Percentiles rank a stretch among this genome's conserved stretches.
These are phyloP conservation scores for Saimiri boliviensis DNA, from an alignment of 2,113 vertebrate species.

Conservation along the genomic window DNA sequence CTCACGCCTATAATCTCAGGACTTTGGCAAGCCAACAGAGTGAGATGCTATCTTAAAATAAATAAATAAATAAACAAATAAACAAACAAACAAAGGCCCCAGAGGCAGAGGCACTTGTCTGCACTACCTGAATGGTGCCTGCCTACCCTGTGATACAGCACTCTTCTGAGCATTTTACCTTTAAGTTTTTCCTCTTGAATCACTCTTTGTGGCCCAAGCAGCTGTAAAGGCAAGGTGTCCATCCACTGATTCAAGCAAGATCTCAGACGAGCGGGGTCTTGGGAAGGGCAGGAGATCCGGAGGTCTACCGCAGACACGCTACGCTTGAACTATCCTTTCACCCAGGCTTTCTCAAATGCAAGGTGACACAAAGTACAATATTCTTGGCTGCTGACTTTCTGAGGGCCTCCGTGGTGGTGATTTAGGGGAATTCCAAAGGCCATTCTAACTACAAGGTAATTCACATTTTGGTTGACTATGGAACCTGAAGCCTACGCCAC, in stretches of 20 bases:
- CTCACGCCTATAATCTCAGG: too few relatives aligned
- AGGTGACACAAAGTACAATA: neutral
- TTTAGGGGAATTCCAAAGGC: neutral
- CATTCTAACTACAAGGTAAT: neutral
- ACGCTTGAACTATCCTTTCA: neutral
- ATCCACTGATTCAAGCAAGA: neutral
- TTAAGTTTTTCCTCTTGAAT: neutral
- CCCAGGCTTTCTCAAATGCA: neutral
- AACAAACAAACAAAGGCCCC: neutral
- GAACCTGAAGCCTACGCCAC: neutral
- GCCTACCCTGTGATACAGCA: too few relatives aligned
- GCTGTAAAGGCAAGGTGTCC: neutral
- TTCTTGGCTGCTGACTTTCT: neutral
- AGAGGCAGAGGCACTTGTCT: neutral
- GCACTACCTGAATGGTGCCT: rapidly evolving
- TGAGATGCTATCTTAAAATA: too few relatives aligned
- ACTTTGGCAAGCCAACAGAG: too few relatives aligned
- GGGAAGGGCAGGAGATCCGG: neutral
- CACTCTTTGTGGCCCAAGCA: neutral
- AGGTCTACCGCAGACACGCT: too few relatives aligned
- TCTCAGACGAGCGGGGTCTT: neutral
- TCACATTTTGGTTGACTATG: neutral
- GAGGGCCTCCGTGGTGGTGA: neutral
- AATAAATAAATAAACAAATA: too few relatives aligned
- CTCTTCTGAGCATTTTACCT: neutral